Evolutionary conservation across 1,140 invertebrate genomes (phyloP).

Genomic region (Ips typographus): DNA sequence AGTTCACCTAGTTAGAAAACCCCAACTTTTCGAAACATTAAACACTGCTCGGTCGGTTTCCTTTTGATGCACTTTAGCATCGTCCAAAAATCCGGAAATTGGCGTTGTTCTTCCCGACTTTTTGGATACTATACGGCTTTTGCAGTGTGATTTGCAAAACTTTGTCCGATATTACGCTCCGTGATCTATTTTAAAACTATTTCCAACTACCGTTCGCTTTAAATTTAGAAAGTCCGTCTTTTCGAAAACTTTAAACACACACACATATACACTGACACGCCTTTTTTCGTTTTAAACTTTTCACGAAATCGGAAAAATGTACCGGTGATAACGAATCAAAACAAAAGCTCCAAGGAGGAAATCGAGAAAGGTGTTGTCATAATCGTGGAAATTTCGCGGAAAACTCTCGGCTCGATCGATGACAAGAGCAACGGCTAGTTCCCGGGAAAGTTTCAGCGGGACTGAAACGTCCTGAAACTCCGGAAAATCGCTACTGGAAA

Average conservation of each 20-base stretch:
- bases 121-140: conserved; percentile 19
- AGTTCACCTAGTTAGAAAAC: conserved; percentile 9
- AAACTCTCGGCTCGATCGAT: conserved; percentile 19
- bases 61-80: conserved; percentile 27
- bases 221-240: conserved; percentile 30
- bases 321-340: too few species aligned
- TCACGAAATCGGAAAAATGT: not conserved
- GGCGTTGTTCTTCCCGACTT: conserved; percentile 18
- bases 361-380: too few species aligned
- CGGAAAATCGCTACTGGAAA: conserved; percentile 36
- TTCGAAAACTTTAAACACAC: conserved; percentile 17
- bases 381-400: conserved; percentile 6
- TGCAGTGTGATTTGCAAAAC: conserved; percentile 29
- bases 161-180: not conserved
- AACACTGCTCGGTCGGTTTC: conserved; percentile 7
- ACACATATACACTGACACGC: too few species aligned
- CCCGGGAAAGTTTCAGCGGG: conserved; percentile 34
- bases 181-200: conserved; percentile 32
- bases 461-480: conserved; percentile 33
- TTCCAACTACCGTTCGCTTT: conserved; percentile 23
- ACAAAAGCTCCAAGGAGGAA: too few species aligned
- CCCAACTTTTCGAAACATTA: conserved; percentile 31
- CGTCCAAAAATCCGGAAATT: conserved; percentile 17
- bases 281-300: too few species aligned
- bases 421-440: conserved; percentile 10